Evolutionary conservation across 2,797 vertebrate species (phyloP).

Genomic region (Lacerta agilis): DNA sequence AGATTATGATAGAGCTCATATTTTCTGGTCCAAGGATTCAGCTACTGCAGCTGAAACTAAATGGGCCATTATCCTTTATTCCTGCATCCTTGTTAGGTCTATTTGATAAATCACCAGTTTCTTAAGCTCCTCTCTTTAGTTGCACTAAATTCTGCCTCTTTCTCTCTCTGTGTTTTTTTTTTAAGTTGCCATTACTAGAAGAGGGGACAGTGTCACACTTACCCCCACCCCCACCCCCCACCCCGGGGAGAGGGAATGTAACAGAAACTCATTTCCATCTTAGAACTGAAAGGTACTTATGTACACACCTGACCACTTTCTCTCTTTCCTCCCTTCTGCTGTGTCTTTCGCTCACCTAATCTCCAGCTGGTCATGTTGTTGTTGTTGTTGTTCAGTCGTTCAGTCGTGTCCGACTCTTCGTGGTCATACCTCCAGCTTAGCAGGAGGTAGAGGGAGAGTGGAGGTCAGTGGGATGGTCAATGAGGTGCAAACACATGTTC

Average conservation of each 20-base stretch:
- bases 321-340: not conserved
- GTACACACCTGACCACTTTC: not conserved
- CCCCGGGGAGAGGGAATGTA: not conserved
- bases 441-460: no score
- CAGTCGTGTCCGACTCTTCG: no score
- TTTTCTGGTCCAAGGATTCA: constrained; percentile 34
- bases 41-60: constrained; percentile 40
- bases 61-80: constrained; percentile 56
- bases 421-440: no score
- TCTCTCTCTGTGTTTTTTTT: constrained; percentile 8
- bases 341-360: not conserved
- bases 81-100: constrained; percentile 32
- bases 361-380: no score
- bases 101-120: constrained; percentile 38
- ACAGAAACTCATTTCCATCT: not conserved
- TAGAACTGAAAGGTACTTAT: not conserved
- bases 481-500: no score
- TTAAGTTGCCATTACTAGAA: not conserved
- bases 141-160: constrained; percentile 33
- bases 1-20: constrained; percentile 40
- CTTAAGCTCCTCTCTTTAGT: not conserved
- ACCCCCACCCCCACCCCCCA: no score
- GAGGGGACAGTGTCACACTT: not conserved
- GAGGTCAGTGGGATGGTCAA: no score
- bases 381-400: no score